Base-by-base conservation (phyloP, 2,888 invertebrate genomes). In the Drosophila macrothrix region DNA sequence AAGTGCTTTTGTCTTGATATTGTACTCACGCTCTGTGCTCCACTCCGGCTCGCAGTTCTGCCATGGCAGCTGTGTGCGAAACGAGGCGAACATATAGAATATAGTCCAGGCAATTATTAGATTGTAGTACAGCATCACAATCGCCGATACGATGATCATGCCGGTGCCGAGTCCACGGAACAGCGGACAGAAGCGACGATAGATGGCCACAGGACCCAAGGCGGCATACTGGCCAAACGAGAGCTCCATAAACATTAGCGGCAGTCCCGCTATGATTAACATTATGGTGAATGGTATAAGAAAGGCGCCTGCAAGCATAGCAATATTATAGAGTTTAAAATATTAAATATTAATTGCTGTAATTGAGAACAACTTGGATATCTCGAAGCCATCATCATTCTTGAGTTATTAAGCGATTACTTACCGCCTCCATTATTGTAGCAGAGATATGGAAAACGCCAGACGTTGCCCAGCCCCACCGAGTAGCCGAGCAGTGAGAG, bases 241-340 rank as follows among this genome's bases (percentile, higher is more conserved):
- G n/a, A 97, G 94, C 92, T 97, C 97, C 96, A 97, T 96, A 90
- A 97, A 97, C 95, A 97, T 96, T 10, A 97, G 94, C 33, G 97
- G 97, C 64, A 97, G 94, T 10, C 97, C 97, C 64, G 96, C 96
- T 83, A 96, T 95, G 82, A 97, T 94, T 77, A 97, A 94, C 96
- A 97, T 96, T 73, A 97, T 94, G 68, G 96, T 95, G 92, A 97
- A 97, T 14, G 97, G 97, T 91, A 97, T 96, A 29, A 97, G 94
- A 93, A 97, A 97, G 41, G 97, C 97, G 63, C 97, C 96, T 95
- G 94, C 14, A 73, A 69, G 19, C 4, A 64, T 29, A 19, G n/a
- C 0, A 10, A 52, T 14, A n/a, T 12, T 14, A 14, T 19, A 1
- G 50, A 10, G 50, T 50, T 50, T 28, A 19, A 46, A 22, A 46